Evolutionary conservation across 2,888 invertebrate genomes (phyloP), one percentile per base, ranked within the genome.

Genomic region (Andrena dorsata): DNA sequence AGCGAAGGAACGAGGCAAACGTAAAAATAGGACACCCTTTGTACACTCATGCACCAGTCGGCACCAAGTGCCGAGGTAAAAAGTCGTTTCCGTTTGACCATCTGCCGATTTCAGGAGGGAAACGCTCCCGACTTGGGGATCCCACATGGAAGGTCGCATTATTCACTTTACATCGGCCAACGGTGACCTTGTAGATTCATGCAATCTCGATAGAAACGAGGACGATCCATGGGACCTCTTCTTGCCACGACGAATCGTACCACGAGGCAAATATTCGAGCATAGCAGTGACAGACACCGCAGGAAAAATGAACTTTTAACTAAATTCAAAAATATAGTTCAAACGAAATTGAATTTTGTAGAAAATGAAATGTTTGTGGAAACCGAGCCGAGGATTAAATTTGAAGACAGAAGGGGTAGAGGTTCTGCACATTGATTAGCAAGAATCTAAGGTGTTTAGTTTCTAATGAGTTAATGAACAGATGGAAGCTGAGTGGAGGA

Each of bases 31-130:
- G 80, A 86, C 82, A 84, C 87, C 87, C 85, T 86, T 87, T 82
- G 71, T 80, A 78, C 84, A 61, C 83, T 83, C 81, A 79, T 81
- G 82, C 86, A 85, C 53, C 86, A 83, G 85, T 88, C 84, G 83
- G 83, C 86, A 85, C 83, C 80, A 78, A 88, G 78, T 75, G 83
- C 61, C 80, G 82, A 85, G 82, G 87, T 86, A 88, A 89, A 89
- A 88, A 89, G 88, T 86, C 90, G 85, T 82, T 90, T 90, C 88
- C 90, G 89, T 86, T 89, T 86, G 88, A 80, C 88, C 88, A 90
- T 88, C 88, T 90, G 90, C 85, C 88, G 85, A 89, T 87, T 85
- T 89, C 65, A 66, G 63, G 28, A 77, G 77, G 75, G 74, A 76
- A 76, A 70, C 63, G 56, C 49, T 64, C 68, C 70, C 68, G 41